These are phyloP conservation scores for Lepidurus arcticus DNA, from an alignment of 1,140 invertebrate species.

Conservation along the genomic window DNA sequence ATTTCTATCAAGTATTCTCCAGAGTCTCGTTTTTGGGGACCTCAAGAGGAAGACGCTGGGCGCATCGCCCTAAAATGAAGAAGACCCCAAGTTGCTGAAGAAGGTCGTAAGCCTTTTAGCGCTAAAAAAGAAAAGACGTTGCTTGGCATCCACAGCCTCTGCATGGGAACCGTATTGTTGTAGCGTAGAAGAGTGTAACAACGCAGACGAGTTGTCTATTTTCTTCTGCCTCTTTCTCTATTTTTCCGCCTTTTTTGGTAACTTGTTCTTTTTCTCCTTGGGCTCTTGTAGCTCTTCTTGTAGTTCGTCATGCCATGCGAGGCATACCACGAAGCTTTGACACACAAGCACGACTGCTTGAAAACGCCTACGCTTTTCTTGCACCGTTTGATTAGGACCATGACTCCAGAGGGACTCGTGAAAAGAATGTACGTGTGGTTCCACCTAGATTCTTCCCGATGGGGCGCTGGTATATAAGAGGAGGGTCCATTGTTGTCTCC, in stretches of 20 bases:
- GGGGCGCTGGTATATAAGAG: not conserved
- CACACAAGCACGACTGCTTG: not conserved
- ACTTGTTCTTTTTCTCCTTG: not conserved
- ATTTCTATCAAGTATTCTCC: conserved; percentile 22
- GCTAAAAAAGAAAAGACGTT: not conserved
- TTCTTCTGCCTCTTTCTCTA: not conserved
- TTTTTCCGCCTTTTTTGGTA: not conserved
- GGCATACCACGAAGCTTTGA: not conserved
- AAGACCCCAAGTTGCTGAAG: not conserved
- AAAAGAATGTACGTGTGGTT: not conserved
- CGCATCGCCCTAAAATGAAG: conserved; percentile 3
- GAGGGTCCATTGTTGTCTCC: not conserved
- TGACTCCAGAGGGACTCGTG: not conserved
- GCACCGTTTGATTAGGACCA: conserved; percentile 13
- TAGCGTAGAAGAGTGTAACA: conserved; percentile 2
- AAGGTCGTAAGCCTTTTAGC: conserved; percentile 12
- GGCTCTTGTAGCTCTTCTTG: not conserved
- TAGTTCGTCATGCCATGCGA: not conserved
- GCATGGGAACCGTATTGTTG: conserved; percentile 18
- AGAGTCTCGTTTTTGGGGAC: not conserved
- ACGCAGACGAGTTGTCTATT: not conserved
- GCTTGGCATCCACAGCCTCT: not conserved
- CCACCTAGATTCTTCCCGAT: not conserved
- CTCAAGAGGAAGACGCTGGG: not conserved
- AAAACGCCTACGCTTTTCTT: conserved; percentile 19